Evolutionary conservation across 2,797 vertebrate species (phyloP), one percentile per base, ranked within the genome.

Genomic region (Hyperoplus lanceolatus): DNA sequence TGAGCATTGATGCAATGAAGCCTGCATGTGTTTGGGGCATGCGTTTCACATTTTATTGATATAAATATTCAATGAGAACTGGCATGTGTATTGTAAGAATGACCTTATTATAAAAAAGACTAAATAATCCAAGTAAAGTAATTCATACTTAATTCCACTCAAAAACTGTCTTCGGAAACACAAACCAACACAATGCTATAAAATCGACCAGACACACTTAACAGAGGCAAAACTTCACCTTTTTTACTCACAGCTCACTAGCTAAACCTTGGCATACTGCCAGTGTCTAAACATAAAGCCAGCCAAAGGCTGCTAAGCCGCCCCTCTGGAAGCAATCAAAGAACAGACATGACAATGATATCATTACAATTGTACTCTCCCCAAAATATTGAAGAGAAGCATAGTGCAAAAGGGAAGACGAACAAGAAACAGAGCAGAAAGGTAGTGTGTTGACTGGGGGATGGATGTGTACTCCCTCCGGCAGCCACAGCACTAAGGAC

Each of bases 321-420:
- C 69, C 53, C 10, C 56, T 66, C 73, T 83, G 80, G 76, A 84
- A 75, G 51, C 61, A 61, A 86, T 86, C 76, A 79, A 50, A 74
- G 66, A 58, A 60, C 58, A 80, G 67, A 86, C 46, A 58, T 14
- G 56, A 77, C 53, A 81, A 79, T 77, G 53, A 77, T 51, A 75
- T 61, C 18, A 29, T 75, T 29, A 58, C 16, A 39, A 63, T 62
- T 29, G 72, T 16, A 48, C 12, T 21, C 7, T 36, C 36, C 18
- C 2, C 21, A 67, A 13, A 75, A 82, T 46, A 68, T n/a, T 65
- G 36, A 49, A 64, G 58, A 79, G 59, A 15, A 16, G 54, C 6
- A 49, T 21, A 11, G 5, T n/a, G n/a, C 43, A 46, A 56, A 57
- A 46, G n/a, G 50, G 8, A 42, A n/a, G 11, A 45, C 60, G 36